Evolutionary conservation across 1,140 invertebrate genomes (phyloP).

Genomic region (Rhynchophorus ferrugineus): DNA sequence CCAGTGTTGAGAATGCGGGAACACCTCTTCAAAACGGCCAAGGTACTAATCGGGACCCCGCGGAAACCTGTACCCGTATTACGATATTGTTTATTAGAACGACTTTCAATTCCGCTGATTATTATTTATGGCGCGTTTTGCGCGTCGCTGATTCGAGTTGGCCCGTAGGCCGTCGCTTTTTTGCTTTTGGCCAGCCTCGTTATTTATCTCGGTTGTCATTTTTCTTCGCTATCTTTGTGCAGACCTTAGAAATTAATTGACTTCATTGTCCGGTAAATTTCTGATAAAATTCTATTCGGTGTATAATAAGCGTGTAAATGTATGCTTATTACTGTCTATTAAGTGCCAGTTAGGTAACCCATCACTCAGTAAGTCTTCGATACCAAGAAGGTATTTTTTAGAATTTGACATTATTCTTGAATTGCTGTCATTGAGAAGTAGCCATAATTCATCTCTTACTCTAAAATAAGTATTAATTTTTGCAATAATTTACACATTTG

Average conservation of each 20-base stretch:
- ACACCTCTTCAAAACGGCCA: conserved; percentile 3
- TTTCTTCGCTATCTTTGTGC: not conserved
- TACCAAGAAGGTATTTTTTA: no score
- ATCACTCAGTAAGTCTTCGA: no score
- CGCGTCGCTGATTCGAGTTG: conserved; percentile 16
- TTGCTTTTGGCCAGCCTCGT: not conserved
- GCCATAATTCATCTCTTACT: no score
- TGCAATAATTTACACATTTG: no score
- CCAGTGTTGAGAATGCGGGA: conserved; percentile 19
- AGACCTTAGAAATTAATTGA: not conserved
- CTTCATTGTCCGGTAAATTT: not conserved
- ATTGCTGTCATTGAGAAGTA: no score
- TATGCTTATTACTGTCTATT: no score
- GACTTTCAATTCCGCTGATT: conserved; percentile 23
- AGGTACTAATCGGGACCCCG: conserved; percentile 14
- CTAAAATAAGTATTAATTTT: no score
- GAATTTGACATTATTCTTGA: no score
- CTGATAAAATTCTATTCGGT: no score
- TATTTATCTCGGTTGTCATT: not conserved
- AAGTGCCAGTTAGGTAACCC: no score
- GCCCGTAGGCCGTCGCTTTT: conserved; percentile 2
- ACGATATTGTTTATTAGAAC: conserved; percentile 22
- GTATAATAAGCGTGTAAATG: no score
- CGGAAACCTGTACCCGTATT: conserved; percentile 17
- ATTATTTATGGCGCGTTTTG: conserved; percentile 23